These are phyloP conservation scores for Mirounga angustirostris DNA, from an alignment of 2,113 vertebrate species.

Conservation along the genomic window DNA sequence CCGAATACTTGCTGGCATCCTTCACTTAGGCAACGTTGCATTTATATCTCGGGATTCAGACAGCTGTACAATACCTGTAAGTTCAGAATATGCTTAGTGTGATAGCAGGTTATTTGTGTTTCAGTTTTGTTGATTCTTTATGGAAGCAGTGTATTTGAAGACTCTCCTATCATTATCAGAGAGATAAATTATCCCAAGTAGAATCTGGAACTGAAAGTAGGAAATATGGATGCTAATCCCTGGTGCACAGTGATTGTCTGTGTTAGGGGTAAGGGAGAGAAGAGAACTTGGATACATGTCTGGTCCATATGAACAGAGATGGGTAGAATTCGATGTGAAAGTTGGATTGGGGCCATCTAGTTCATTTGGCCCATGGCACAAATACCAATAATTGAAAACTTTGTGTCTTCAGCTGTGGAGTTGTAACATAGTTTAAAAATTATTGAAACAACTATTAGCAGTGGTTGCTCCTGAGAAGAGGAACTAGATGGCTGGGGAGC, in stretches of 20 bases:
- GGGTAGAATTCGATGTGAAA: background rate
- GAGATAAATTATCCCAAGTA: background rate
- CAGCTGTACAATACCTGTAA: slow-evolving; percentile 95
- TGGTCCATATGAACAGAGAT: background rate
- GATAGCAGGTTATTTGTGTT: background rate
- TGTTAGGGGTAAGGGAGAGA: background rate
- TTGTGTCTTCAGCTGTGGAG: background rate
- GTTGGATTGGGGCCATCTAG: background rate
- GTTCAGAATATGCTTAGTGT: slow-evolving; percentile 72
- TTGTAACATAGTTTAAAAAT: slow-evolving; percentile 3
- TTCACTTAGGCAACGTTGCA: slow-evolving; percentile 97
- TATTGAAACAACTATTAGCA: slow-evolving; percentile 48
- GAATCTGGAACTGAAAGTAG: background rate
- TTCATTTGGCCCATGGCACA: background rate
- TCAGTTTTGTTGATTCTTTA: slow-evolving; percentile 30
- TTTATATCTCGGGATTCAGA: slow-evolving; percentile 96
- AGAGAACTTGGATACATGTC: background rate
- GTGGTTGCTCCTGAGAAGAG: background rate
- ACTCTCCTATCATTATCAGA: slow-evolving; percentile 7
- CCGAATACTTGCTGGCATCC: slow-evolving; percentile 96
- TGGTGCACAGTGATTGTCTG: background rate
- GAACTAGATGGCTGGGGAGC: background rate
- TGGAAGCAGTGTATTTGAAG: slow-evolving; percentile 22
- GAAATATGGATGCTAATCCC: background rate
- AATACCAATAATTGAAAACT: background rate